Base-by-base conservation (phyloP, 2,113 vertebrate genomes). In the Elgaria multicarinata region DNA sequence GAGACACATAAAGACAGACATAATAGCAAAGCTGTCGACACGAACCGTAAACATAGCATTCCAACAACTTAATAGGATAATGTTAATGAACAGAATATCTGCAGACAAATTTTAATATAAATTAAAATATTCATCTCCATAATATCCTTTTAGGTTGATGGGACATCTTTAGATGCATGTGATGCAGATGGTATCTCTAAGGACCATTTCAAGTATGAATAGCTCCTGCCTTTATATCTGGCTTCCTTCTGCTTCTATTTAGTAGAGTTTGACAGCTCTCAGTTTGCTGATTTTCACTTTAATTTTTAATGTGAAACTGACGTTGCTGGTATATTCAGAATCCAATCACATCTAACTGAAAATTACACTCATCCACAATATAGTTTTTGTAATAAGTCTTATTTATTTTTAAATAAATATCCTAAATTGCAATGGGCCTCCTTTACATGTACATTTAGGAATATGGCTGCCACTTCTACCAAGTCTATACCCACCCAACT, bases 311-410 rank as follows among this genome's bases (percentile, higher is more conserved):
- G n/a, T 5, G 84, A 39, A 91, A 88, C 20, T 62, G 55, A 74
- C 53, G 1, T 53, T 88, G n/a, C 85, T 83, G 90, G 87, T 24
- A 77, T 46, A n/a, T 46, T 77, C 74, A 67, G 18, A 69, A 89
- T 75, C 86, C 81, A 84, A 81, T 75, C 24, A 92, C 58, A 22
- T 91, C 66, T 88, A 81, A 72, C 76, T 69, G 44, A 94, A 93
- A 42, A 81, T 90, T 80, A 82, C 76, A 90, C 44, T 10, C 58
- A 91, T 50, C 90, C 84, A 91, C 1, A 92, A 81, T 2, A 74
- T 31, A 89, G 83, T 24, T 88, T 78, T 71, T 62, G 58, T 62
- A 22, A 89, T 91, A 91, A 77, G 50, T 4, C 33, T 18, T 39
- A 33, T 8, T 6, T 42, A 3, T 77, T 76, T 84, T 79, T 75